Base-by-base conservation (phyloP, 2,113 vertebrate genomes). In the Upupa epops region DNA sequence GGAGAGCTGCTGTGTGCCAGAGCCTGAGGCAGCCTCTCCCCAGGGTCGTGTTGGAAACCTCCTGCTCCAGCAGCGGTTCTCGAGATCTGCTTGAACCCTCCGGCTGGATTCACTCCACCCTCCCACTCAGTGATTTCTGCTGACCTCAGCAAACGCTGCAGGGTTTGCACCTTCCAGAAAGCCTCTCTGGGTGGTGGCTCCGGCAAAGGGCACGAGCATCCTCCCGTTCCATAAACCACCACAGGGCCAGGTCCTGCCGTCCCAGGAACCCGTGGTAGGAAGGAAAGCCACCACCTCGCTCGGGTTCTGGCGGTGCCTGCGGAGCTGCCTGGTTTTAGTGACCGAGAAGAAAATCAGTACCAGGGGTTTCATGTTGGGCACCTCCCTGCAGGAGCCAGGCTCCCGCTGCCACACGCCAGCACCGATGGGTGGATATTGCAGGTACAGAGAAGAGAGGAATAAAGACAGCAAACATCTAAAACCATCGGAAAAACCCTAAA, bases 151-250 rank as follows among this genome's bases (percentile, higher is more conserved):
- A 31, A 6, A 2, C 0, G 2, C 66, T 5, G n/a, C n/a, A n/a
- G n/a, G n/a, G n/a, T 69, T 4, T 26, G 74, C 26, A 10, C 17
- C 45, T 34, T 45, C 54, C 29, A 15, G 56, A 40, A 45, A 69
- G 9, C 24, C 19, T 7, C 2, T 2, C 60, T 1, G 5, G 5
- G 34, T 3, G 17, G 9, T 3, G 28, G 3, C 61, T 8, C 6
- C 76, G 14, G 20, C 40, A 2, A 1, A 1, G 2, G 61, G 22
- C 49, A 49, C 55, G 1, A 22, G 0, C 0, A 21, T 13, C 36
- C 40, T n/a, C 3, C 2, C 6, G 1, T 8, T 9, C 17, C 73
- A 63, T 3, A 31, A 54, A 15, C 12, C 63, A 11, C 58, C 3
- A 7, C 37, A 42, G 60, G 6, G 63, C 42, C 54, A 64, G 11